Evolutionary conservation across 1,140 invertebrate species (phyloP).

Genomic region (Drosophila bifasciata): DNA sequence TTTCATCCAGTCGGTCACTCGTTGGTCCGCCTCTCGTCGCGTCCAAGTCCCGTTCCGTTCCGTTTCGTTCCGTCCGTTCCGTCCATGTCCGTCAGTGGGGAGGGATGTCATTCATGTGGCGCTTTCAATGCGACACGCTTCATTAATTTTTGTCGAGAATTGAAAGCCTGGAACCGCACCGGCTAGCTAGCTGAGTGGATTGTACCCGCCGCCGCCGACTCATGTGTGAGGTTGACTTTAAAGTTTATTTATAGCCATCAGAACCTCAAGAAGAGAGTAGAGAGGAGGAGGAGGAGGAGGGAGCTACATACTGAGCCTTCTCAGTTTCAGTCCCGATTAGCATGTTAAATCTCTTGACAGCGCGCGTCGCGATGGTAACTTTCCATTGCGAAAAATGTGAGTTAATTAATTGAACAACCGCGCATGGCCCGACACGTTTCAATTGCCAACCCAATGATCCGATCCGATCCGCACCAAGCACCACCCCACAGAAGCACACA

Average conservation of each 20-base stretch:
- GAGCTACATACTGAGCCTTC: too few species aligned
- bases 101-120: constrained; percentile 51
- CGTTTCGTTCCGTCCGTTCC: constrained; percentile 10
- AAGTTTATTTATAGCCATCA: constrained; percentile 63
- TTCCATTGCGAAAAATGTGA: constrained; percentile 56
- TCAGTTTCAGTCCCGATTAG: constrained; percentile 55
- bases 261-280: neutral
- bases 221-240: constrained; percentile 38
- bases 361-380: constrained; percentile 43
- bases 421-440: constrained; percentile 51
- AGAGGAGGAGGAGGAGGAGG: neutral
- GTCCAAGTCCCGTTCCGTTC: constrained; percentile 1
- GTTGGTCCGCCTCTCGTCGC: neutral
- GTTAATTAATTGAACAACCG: constrained; percentile 77
- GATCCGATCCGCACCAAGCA: constrained; percentile 4
- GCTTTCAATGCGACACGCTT: constrained; percentile 66
- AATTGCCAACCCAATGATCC: constrained; percentile 31
- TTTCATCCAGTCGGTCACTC: constrained; percentile 25
- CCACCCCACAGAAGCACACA: constrained; percentile 17
- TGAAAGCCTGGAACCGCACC: constrained; percentile 52
- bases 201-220: constrained; percentile 21
- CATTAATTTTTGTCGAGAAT: constrained; percentile 69
- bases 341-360: constrained; percentile 61
- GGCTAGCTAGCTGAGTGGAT: constrained; percentile 19
- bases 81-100: constrained; percentile 17